Conservation (phyloP, 2,888 invertebrate genomes). For the Conchocele bisecta region DNA sequence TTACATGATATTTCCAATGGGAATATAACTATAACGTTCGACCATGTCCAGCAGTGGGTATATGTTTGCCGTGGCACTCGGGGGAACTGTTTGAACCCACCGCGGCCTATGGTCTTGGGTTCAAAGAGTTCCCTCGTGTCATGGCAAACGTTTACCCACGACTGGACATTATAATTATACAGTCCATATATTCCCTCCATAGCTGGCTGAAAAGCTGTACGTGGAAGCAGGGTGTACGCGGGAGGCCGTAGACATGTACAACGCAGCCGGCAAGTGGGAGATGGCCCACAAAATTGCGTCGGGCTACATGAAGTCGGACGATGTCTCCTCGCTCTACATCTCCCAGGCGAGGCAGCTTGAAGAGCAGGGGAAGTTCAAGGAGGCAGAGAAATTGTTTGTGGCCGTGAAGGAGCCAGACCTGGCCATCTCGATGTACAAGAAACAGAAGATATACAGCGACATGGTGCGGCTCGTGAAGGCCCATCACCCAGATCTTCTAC, state of each 20-base stretch:
- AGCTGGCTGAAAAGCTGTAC: slow-evolving; percentile 91
- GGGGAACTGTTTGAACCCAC: too few species aligned
- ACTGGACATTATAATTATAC: too few species aligned
- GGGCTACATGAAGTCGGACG: slow-evolving; percentile 84
- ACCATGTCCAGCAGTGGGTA: too few species aligned
- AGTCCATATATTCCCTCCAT: too few species aligned
- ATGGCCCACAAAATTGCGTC: slow-evolving; percentile 89
- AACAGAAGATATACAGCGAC: slow-evolving; percentile 90
- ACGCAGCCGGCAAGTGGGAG: slow-evolving; percentile 90
- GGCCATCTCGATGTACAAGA: slow-evolving; percentile 99
- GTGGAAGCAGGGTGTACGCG: slow-evolving; percentile 91
- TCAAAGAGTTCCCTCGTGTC: too few species aligned
- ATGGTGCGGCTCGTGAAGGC: slow-evolving; percentile 96
- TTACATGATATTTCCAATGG: too few species aligned
- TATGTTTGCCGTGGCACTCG: too few species aligned
- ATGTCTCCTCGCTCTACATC: slow-evolving; percentile 89
- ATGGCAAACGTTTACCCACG: too few species aligned
- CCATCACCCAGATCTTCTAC: slow-evolving; percentile 92
- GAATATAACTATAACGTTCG: too few species aligned
- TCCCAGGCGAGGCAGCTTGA: slow-evolving; percentile 92
- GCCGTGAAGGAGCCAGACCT: slow-evolving; percentile 95
- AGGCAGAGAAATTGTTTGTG: slow-evolving; percentile 96
- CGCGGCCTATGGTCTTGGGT: too few species aligned
- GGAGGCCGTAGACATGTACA: slow-evolving; percentile 95
- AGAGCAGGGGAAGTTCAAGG: slow-evolving; percentile 89